Conservation (phyloP, 2,888 invertebrate species). For the Boloria euphrosyne region DNA sequence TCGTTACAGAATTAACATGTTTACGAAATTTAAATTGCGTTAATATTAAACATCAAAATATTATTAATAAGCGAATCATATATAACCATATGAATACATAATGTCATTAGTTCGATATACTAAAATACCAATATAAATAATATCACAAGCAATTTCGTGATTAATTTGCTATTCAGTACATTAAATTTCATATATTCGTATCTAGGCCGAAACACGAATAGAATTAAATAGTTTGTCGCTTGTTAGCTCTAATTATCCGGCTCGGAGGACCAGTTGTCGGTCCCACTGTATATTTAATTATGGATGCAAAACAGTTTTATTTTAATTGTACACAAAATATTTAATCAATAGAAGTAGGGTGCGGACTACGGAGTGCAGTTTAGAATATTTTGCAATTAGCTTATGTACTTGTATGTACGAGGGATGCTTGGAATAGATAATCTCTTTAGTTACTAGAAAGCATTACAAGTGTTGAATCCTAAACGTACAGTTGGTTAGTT, state of each 20-base stretch:
- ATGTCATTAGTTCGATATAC: slow-evolving; percentile 4
- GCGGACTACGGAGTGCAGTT: slow-evolving; percentile 11
- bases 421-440: too few relatives aligned
- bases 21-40: slow-evolving; percentile 1
- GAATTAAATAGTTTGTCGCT: slow-evolving; percentile 43
- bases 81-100: slow-evolving; percentile 19
- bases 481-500: too few relatives aligned
- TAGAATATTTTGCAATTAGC: slow-evolving; percentile 16
- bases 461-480: too few relatives aligned
- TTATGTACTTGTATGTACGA: slow-evolving; percentile 3
- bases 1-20: not conserved
- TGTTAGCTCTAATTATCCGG: slow-evolving; percentile 47
- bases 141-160: slow-evolving; percentile 34
- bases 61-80: slow-evolving; percentile 18
- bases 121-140: slow-evolving; percentile 15
- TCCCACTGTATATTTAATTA: slow-evolving; percentile 43
- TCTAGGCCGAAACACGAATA: slow-evolving; percentile 32
- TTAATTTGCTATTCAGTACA: slow-evolving; percentile 36
- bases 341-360: slow-evolving; percentile 20
- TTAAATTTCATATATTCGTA: slow-evolving; percentile 39
- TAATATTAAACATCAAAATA: slow-evolving; percentile 20
- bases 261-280: slow-evolving; percentile 44
- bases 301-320: slow-evolving; percentile 38
- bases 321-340: slow-evolving; percentile 31
- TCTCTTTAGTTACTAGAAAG: too few relatives aligned